These are phyloP conservation scores for Ceratitis capitata DNA, from an alignment of 1,140 invertebrate species.

Conservation along the genomic window DNA sequence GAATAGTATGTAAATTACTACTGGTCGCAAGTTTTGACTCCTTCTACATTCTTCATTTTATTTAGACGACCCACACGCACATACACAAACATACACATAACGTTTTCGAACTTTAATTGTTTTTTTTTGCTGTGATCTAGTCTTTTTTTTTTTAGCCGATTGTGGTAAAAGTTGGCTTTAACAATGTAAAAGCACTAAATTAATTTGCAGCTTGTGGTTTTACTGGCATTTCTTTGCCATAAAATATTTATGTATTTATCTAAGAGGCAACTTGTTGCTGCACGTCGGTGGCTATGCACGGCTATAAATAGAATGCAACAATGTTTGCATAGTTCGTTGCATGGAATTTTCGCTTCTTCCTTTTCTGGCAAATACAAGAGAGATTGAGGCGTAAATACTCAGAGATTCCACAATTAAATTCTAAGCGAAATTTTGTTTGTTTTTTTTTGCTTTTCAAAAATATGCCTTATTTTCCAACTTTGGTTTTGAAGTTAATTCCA, in stretches of 20 bases:
- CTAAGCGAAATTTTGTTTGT: no score
- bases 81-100: no score
- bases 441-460: no score
- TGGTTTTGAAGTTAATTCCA: no score
- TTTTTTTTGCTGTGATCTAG: neutral
- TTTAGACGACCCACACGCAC: neutral
- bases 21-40: neutral
- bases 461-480: no score
- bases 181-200: neutral
- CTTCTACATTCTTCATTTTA: neutral
- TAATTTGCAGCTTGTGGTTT: conserved; percentile 14
- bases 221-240: conserved; percentile 2
- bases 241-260: neutral
- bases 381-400: no score
- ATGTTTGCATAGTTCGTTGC: neutral
- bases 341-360: no score
- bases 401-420: no score
- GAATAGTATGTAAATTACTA: neutral
- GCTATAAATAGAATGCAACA: neutral
- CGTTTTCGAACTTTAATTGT: no score
- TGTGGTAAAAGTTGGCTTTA: neutral
- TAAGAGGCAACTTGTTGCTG: neutral
- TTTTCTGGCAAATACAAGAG: no score
- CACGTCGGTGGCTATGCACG: neutral
- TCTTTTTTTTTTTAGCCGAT: neutral